These are phyloP conservation scores for Steinernema feltiae DNA, from an alignment of 1,140 invertebrate species.

Conservation along the genomic window DNA sequence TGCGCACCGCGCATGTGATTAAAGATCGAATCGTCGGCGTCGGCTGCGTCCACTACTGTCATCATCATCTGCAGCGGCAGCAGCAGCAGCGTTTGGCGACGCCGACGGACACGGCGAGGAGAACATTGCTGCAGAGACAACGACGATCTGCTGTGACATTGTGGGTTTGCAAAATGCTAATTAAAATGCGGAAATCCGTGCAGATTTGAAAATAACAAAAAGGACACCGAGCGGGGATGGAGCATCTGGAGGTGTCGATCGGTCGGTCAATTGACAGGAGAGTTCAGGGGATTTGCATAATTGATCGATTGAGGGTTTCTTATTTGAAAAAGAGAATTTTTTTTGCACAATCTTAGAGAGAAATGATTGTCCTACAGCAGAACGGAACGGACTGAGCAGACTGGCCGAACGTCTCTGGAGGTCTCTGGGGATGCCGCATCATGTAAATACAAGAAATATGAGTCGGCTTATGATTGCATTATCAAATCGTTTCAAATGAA, in stretches of 20 bases:
- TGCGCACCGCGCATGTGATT: slow-evolving; percentile 14
- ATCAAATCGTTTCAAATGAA: neutral
- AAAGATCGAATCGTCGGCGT: neutral
- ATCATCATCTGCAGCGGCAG: neutral
- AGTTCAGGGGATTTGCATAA: no score
- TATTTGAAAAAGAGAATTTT: no score
- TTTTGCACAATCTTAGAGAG: no score
- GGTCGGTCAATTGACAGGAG: no score
- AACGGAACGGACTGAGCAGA: neutral
- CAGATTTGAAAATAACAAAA: neutral
- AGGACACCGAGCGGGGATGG: no score
- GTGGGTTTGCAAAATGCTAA: neutral
- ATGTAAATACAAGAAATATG: slow-evolving; percentile 4
- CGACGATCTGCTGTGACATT: no score
- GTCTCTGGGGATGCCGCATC: no score
- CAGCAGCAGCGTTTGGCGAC: neutral
- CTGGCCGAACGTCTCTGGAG: neutral
- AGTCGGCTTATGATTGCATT: neutral
- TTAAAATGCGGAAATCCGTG: neutral
- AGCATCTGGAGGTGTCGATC: no score
- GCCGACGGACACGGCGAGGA: neutral
- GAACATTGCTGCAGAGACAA: neutral
- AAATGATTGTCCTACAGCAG: neutral
- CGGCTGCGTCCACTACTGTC: no score
- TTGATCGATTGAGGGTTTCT: no score